Conservation (phyloP, 2,888 invertebrate species). For the Cepaea hortensis region DNA sequence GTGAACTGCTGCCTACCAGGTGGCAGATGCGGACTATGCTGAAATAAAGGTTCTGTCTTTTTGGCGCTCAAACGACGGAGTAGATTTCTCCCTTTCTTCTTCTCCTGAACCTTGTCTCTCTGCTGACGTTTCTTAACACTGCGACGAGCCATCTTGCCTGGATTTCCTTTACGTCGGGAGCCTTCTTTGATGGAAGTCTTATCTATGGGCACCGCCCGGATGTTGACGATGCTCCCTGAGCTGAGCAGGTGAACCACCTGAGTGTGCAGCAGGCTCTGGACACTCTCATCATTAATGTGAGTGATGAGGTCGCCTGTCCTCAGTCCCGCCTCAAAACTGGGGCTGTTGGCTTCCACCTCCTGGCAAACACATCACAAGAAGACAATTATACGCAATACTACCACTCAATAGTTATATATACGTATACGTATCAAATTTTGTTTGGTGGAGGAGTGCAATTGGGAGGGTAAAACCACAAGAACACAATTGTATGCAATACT, state of each 20-base stretch:
- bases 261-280: constrained; percentile 88
- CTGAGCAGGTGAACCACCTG: constrained; percentile 93
- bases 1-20: constrained; percentile 83
- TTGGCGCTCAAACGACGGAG: constrained; percentile 78
- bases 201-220: constrained; percentile 86
- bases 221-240: constrained; percentile 84
- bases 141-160: constrained; percentile 76
- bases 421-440: not conserved
- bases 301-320: constrained; percentile 89
- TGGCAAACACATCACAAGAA: constrained; percentile 72
- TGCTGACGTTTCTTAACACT: constrained; percentile 68
- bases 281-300: constrained; percentile 89
- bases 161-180: constrained; percentile 80
- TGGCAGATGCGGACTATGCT: constrained; percentile 74
- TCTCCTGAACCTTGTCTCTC: constrained; percentile 82
- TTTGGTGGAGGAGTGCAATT: too few species aligned
- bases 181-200: constrained; percentile 94
- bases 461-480: too few species aligned
- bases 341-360: constrained; percentile 95
- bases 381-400: constrained; percentile 38
- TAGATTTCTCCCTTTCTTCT: constrained; percentile 85
- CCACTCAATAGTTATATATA: not conserved
- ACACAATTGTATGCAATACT: too few species aligned
- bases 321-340: constrained; percentile 82
- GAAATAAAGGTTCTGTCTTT: constrained; percentile 74